Evolutionary conservation across 2,797 vertebrate genomes (phyloP), one percentile per base, ranked within the genome.

Genomic region (Helarctos malayanus): DNA sequence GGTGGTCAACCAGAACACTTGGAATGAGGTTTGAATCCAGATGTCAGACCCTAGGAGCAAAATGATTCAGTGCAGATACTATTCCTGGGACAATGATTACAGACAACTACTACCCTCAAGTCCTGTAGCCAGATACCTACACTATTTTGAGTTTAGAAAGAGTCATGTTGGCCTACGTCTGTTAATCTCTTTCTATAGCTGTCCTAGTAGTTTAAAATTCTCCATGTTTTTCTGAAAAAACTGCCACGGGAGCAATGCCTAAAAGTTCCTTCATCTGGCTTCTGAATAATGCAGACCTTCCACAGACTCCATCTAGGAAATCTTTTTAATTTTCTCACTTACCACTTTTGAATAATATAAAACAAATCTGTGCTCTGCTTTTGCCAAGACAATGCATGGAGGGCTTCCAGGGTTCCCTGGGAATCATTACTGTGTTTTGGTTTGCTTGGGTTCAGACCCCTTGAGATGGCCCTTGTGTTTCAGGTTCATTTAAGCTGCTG

Each of bases 391-490:
- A 71, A 79, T 91, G 69, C 69, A 54, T 32, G 1, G 7, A 89
- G 91, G 85, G 80, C 56, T 78, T 94, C 27, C 79, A 95, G 2
- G 3, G 29, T 76, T 89, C 86, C 61, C 97, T 97, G 98, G 97
- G 93, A 98, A 95, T 97, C 92, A 95, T 97, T 95, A 97, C 27
- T 94, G 85, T 98, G 97, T 98, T 98, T 98, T 97, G 94, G 95
- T 98, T 98, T 98, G 92, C 82, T 96, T 94, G 88, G 95, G 88
- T 97, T 98, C 96, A 97, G 94, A 97, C 92, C 97, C 86, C 92
- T 95, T 57, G 96, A 97, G 96, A 94, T 97, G 96, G 97, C 96
- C 97, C 97, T 91, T 91, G 94, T 91, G 65, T 98, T 98, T 98
- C 97, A 87, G 96, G 96, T 98, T 98, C 97, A 98, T 91, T 97